Evolutionary conservation across 1,140 invertebrate species (phyloP).

Genomic region (Trichonephila clavipes): DNA sequence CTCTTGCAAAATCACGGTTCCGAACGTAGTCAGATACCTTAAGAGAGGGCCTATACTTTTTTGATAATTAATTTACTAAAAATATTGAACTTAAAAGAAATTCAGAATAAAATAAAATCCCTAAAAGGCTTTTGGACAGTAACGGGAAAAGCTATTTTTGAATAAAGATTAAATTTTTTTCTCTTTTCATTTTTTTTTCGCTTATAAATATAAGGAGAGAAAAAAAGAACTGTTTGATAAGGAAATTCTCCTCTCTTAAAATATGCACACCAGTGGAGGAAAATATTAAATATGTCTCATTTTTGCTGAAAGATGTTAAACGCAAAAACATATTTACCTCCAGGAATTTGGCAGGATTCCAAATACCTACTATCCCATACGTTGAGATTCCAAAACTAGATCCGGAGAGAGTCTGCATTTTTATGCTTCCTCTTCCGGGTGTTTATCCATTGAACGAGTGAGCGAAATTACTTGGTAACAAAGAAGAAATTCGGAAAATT

Average conservation of each 20-base stretch:
- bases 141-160: no score
- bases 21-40: no score
- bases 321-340: slow-evolving; percentile 20
- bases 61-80: no score
- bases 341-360: neutral
- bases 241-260: neutral
- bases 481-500: neutral
- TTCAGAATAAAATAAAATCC: no score
- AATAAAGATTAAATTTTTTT: no score
- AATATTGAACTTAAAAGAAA: no score
- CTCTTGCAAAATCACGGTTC: no score
- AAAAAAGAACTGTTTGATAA: neutral
- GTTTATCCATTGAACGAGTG: neutral
- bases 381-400: slow-evolving; percentile 16
- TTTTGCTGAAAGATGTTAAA: neutral
- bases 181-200: no score
- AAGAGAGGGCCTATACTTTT: no score
- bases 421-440: neutral
- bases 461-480: neutral
- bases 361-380: neutral
- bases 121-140: no score
- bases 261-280: neutral
- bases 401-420: neutral
- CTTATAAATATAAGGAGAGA: no score
- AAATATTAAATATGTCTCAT: neutral